A percentile compares a stretch with the other conserved stretches of the same genome.
phyloP scores from a whole-genome alignment of 2,113 vertebrate species.

The Aramus guarauna region DNA sequence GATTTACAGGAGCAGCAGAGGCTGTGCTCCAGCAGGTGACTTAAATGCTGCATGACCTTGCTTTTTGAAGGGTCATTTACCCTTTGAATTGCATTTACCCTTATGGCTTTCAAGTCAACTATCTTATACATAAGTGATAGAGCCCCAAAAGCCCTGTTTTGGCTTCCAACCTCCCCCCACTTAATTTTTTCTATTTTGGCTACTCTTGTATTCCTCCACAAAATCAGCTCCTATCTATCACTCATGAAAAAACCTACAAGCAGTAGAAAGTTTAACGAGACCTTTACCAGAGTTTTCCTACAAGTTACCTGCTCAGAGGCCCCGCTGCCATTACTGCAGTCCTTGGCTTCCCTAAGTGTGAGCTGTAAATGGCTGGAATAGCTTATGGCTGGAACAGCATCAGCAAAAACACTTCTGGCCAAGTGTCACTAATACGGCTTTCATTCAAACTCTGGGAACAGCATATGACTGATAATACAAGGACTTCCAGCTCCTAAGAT shows the following conservation, averaged over 20 bases:
- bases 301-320: not conserved
- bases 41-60: not conserved
- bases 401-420: not conserved
- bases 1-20: conserved; percentile 18
- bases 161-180: not conserved
- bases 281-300: not conserved
- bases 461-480: not conserved
- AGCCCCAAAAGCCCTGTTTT: not conserved
- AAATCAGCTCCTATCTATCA: not conserved
- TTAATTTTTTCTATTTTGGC: not conserved
- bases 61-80: not conserved
- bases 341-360: not conserved
- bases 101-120: not conserved
- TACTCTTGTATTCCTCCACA: not conserved
- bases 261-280: not conserved
- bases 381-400: not conserved
- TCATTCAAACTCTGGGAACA: not conserved
- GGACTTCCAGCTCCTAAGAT: not conserved
- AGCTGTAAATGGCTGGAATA: not conserved
- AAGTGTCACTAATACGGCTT: not conserved
- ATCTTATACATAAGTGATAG: not conserved
- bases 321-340: not conserved
- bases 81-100: not conserved
- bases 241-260: not conserved
- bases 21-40: not conserved